Evolutionary conservation across 2,113 vertebrate species (phyloP).

Genomic region (Aptenodytes forsteri): DNA sequence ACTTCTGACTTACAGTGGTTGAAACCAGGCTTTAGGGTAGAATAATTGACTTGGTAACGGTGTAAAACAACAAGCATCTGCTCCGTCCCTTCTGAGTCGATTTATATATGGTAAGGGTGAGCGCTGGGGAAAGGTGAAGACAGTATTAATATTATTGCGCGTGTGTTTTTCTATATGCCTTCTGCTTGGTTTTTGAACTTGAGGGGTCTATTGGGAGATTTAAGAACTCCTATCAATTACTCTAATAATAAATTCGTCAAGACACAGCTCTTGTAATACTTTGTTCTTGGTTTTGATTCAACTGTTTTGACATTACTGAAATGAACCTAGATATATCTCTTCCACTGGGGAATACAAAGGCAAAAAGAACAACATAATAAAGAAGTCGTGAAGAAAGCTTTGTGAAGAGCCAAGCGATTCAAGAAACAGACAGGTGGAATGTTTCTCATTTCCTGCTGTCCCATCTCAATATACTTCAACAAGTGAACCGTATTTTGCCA

Average conservation of each 20-base stretch:
- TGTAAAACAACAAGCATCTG: conserved; percentile 1
- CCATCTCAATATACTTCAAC: conserved; percentile 63
- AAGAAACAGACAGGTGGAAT: conserved; percentile 66
- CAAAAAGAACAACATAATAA: conserved; percentile 48
- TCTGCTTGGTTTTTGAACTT: conserved; percentile 20
- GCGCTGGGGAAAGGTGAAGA: not conserved
- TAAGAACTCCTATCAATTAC: conserved; percentile 62
- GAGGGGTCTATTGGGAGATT: conserved; percentile 46
- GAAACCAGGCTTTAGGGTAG: not conserved
- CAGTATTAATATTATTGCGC: conserved; percentile 6
- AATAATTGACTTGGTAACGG: conserved; percentile 12
- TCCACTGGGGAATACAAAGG: conserved; percentile 38
- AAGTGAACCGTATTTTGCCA: conserved; percentile 59
- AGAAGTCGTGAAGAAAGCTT: conserved; percentile 20
- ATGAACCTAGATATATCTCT: conserved; percentile 65
- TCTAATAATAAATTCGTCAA: conserved; percentile 56
- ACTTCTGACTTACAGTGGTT: not conserved
- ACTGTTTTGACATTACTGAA: conserved; percentile 74
- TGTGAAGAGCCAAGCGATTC: conserved; percentile 63
- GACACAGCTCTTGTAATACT: conserved; percentile 23
- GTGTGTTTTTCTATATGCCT: not conserved
- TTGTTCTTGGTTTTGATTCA: conserved; percentile 57
- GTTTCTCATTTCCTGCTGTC: conserved; percentile 73
- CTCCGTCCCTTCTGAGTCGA: not conserved
- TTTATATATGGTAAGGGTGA: conserved; percentile 17